Evolutionary conservation across 2,113 vertebrate species (phyloP).

Genomic region (Sigmodon hispidus): DNA sequence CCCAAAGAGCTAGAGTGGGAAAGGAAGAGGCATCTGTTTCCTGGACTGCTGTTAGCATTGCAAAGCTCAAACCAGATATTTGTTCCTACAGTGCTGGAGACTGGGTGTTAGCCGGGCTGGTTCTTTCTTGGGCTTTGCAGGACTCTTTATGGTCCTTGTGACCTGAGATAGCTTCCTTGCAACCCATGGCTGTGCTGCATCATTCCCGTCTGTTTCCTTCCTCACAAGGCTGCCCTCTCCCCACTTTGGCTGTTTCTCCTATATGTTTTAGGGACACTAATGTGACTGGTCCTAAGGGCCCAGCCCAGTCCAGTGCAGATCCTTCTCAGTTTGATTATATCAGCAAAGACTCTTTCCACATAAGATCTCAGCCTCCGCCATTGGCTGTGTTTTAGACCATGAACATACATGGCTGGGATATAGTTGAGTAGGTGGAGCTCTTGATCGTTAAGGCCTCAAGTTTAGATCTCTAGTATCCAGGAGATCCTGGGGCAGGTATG

Average conservation of each 20-base stretch:
- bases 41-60: accelerated
- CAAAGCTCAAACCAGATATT: too few relatives aligned
- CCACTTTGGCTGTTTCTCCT: background rate
- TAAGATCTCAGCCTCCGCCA: too few relatives aligned
- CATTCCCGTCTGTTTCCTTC: background rate
- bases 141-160: background rate
- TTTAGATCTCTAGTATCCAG: background rate
- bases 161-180: background rate
- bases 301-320: background rate
- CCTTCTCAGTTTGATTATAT: background rate
- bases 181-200: accelerated
- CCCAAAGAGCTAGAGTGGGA: background rate
- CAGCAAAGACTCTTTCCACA: background rate
- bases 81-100: too few relatives aligned
- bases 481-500: background rate
- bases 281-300: background rate
- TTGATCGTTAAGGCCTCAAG: background rate
- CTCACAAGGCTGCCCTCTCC: too few relatives aligned
- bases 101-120: background rate
- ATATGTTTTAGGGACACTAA: background rate
- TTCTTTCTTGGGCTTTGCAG: background rate
- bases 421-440: background rate
- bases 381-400: background rate
- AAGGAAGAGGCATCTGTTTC: background rate
- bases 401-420: background rate